phyloP scores from a whole-genome alignment of 2,888 invertebrate species.

The Lymantria monacha region DNA sequence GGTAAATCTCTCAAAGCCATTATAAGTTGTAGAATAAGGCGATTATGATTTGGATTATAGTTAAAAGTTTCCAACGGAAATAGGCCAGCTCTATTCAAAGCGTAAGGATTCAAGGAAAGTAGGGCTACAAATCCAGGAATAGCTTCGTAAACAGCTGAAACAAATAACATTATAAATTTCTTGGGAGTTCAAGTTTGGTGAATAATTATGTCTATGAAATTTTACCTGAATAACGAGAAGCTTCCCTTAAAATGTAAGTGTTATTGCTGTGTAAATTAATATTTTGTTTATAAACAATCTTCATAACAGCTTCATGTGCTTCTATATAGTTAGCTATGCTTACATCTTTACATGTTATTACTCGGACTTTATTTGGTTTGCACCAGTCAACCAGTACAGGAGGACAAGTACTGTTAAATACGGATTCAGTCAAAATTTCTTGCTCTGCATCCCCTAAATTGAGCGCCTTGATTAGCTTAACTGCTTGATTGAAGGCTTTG shows the following conservation, averaged over 20 bases:
- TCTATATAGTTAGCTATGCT: constrained; percentile 77
- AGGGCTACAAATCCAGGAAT: constrained; percentile 76
- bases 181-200: constrained; percentile 12
- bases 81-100: constrained; percentile 71
- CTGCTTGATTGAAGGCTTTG: constrained; percentile 74
- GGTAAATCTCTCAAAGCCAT: constrained; percentile 80
- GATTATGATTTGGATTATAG: constrained; percentile 67
- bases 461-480: constrained; percentile 63
- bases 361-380: constrained; percentile 67
- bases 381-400: constrained; percentile 76
- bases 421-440: constrained; percentile 71
- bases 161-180: constrained; percentile 20
- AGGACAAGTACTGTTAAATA: constrained; percentile 73
- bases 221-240: constrained; percentile 74
- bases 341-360: constrained; percentile 75
- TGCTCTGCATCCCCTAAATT: constrained; percentile 69
- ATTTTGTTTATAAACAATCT: constrained; percentile 68
- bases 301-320: constrained; percentile 76
- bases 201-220: constrained; percentile 10
- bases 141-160: constrained; percentile 77
- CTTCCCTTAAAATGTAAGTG: constrained; percentile 71
- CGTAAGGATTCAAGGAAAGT: constrained; percentile 77
- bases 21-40: constrained; percentile 75
- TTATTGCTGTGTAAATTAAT: constrained; percentile 73
- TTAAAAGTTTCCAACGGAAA: constrained; percentile 65